Evolutionary conservation across 1,140 invertebrate species (phyloP).

Genomic region (Drosophila busckii): DNA sequence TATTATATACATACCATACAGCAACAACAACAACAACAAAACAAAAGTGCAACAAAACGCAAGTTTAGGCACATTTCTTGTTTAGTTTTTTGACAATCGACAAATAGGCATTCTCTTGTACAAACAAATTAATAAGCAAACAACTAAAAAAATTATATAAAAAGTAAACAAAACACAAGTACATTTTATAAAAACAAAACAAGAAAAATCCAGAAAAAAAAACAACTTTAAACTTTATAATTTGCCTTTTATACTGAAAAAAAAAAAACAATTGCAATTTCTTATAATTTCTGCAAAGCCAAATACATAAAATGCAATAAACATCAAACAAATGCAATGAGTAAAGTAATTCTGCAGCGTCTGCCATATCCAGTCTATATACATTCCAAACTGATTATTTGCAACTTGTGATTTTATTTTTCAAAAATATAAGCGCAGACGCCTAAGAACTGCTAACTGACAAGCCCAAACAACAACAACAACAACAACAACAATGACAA

Average conservation of each 20-base stretch:
- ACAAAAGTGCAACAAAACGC: constrained; percentile 37
- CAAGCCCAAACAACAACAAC: constrained; percentile 47
- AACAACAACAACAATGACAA: constrained; percentile 49
- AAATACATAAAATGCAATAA: constrained; percentile 2
- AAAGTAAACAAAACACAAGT: constrained; percentile 25
- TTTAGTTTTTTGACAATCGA: constrained; percentile 79
- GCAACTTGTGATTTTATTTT: constrained; percentile 15
- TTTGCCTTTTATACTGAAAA: constrained; percentile 28
- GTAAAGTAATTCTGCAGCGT: constrained; percentile 38
- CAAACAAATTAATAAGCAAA: constrained; percentile 61
- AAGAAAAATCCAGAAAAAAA: constrained; percentile 15
- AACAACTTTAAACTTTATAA: constrained; percentile 18
- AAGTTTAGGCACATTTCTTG: constrained; percentile 56
- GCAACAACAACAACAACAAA: constrained; percentile 22
- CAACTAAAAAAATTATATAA: constrained; percentile 24
- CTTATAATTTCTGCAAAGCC: too few species aligned
- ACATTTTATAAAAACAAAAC: constrained; percentile 22
- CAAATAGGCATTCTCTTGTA: constrained; percentile 79
- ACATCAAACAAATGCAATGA: constrained; percentile 41
- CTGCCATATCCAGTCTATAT: constrained; percentile 10
- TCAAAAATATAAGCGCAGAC: constrained; percentile 15
- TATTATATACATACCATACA: constrained; percentile 3
- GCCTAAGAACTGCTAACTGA: constrained; percentile 27
- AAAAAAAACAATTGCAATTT: constrained; percentile 47
- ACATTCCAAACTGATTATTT: constrained; percentile 42